Percentiles rank a stretch among this genome's conserved stretches.
phyloP scores from a whole-genome alignment of 2,113 vertebrate genomes.

The Cyprinodon variegatus region DNA sequence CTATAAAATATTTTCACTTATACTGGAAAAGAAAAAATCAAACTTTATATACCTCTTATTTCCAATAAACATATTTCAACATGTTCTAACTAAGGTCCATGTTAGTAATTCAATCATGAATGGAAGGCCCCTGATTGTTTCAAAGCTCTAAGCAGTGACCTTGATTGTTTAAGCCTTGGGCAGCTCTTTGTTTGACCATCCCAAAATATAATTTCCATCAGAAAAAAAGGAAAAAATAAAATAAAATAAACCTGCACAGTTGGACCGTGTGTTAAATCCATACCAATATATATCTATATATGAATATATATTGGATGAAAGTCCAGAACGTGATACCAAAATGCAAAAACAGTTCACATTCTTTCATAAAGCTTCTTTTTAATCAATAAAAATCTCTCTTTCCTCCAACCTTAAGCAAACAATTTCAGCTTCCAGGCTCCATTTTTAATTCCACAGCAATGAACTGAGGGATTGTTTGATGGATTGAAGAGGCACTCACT shows the following conservation, averaged over 20 bases:
- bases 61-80: not conserved
- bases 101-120: not conserved
- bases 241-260: not conserved
- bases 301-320: not conserved
- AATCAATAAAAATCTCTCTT: constrained; percentile 8
- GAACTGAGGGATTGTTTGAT: constrained; percentile 27
- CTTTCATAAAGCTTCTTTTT: not conserved
- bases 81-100: not conserved
- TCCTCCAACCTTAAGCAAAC: not conserved
- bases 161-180: not conserved
- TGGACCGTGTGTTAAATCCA: not conserved
- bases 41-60: not conserved
- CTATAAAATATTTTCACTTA: too few species aligned
- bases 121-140: not conserved
- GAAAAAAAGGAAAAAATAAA: not conserved
- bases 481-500: constrained; percentile 29
- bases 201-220: not conserved
- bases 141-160: too few species aligned
- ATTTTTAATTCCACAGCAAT: constrained; percentile 46
- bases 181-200: not conserved
- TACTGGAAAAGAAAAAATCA: too few species aligned
- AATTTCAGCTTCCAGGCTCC: constrained; percentile 11
- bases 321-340: not conserved
- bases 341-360: not conserved
- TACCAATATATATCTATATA: not conserved